Conservation (phyloP, 2,888 invertebrate genomes). For the Odontomyia ornata region DNA sequence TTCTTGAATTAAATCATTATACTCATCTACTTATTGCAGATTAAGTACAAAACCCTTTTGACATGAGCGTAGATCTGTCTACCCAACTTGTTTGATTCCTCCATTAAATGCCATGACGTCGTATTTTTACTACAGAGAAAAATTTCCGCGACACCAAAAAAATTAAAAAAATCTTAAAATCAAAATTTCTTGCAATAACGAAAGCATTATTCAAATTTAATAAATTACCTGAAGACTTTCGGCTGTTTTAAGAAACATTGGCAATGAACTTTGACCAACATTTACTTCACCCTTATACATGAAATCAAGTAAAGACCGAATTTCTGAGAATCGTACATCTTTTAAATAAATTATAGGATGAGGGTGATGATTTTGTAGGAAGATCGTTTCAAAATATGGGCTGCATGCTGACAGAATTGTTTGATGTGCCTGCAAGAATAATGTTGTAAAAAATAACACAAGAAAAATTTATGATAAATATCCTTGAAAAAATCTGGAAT, state of each 20-base stretch:
- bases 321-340: slow-evolving; percentile 89
- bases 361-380: slow-evolving; percentile 87
- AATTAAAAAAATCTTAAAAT: too few species aligned
- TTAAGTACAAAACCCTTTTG: too few species aligned
- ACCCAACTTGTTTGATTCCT: too few species aligned
- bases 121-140: too few species aligned
- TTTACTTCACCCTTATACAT: slow-evolving; percentile 94
- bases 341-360: slow-evolving; percentile 92
- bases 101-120: too few species aligned
- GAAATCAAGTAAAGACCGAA: slow-evolving; percentile 89
- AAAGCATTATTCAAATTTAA: neutral
- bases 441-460: slow-evolving; percentile 7
- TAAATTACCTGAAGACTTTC: slow-evolving; percentile 82
- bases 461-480: slow-evolving; percentile 10
- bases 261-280: slow-evolving; percentile 89
- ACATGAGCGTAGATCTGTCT: too few species aligned
- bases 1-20: too few species aligned
- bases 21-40: too few species aligned
- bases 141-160: too few species aligned
- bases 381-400: slow-evolving; percentile 92
- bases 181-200: too few species aligned
- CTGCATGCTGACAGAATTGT: slow-evolving; percentile 93
- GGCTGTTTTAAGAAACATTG: slow-evolving; percentile 90
- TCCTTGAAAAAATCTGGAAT: neutral
- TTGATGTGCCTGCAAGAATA: slow-evolving; percentile 81